Base-by-base conservation (phyloP, 2,797 vertebrate species). In the Muraenolepis orangiensis region DNA sequence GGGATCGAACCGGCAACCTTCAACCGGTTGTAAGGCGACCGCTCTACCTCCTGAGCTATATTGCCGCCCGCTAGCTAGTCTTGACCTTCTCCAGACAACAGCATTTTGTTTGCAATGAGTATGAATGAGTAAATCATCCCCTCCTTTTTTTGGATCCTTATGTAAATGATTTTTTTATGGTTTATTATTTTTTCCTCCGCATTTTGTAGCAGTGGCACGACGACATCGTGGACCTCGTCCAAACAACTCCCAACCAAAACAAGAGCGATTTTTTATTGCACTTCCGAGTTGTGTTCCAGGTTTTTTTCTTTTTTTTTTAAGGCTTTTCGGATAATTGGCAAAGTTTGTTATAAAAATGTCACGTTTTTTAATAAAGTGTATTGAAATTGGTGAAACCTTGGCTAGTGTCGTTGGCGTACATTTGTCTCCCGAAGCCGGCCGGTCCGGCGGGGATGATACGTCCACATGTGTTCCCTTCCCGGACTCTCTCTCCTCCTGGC, bases 281-380 rank as follows among this genome's bases (percentile, higher is more conserved):
- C 91, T 89, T 92, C 90, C 88, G 82, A 90, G 74, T 85, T 83
- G 74, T 20, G 72, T 85, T 92, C 92, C 92, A 93, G 87, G 90
- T 92, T 92, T 88, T 30, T 78, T 74, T 85, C 80, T 87, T 90
- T 92, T 92, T 88, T 30, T 78, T 74, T 85, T 81, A 90, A 81
- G 70, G 79, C 71, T 78, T 87, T 87, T 84, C 74, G 85, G 85
- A 82, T 86, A 82, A 82, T 70, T 84, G 88, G 88, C 87, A 73
- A 26, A 66, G 86, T 86, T 82, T 81, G 76, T 87, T 81, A 75
- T 81, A 76, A 87, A 90, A 87, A 84, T 84, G 79, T 86, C 76
- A 80, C 90, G 77, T 89, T 85, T 85, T 92, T 91, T 84, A 83
- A 91, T 88, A 78, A 90, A 89, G 87, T 76, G 82, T 83, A 90